Conservation (phyloP, 1,140 invertebrate species). For the Cotesia vestalis region DNA sequence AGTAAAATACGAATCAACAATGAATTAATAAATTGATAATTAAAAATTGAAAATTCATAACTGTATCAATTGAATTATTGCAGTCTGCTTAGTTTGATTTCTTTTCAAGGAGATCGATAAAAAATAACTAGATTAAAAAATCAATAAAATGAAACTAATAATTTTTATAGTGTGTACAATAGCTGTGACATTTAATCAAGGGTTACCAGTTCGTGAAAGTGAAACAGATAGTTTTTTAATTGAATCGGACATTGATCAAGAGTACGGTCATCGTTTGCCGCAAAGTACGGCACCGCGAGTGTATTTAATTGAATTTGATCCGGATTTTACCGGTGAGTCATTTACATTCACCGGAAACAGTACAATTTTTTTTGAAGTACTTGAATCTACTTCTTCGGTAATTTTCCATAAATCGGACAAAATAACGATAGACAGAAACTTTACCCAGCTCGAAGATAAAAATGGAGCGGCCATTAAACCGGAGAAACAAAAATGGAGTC, state of each 20-base stretch:
- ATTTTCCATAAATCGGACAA: constrained; percentile 30
- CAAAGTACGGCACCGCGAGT: constrained; percentile 31
- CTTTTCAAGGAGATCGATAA: no score
- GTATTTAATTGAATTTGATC: constrained; percentile 37
- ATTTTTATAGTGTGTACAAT: neutral
- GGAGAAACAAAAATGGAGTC: constrained; percentile 18
- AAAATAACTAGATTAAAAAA: no score
- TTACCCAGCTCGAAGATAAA: constrained; percentile 22
- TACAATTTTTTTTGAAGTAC: constrained; percentile 29
- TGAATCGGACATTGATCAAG: neutral
- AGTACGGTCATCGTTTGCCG: constrained; percentile 31
- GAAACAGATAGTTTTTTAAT: neutral
- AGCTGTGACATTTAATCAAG: neutral
- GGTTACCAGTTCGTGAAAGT: no score
- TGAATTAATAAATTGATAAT: no score
- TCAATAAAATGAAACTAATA: neutral
- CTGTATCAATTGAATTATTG: no score
- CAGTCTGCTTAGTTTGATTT: no score
- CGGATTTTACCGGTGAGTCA: constrained; percentile 28
- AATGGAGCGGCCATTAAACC: constrained; percentile 20
- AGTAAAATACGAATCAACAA: no score
- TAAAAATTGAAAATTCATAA: no score
- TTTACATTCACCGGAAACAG: constrained; percentile 41
- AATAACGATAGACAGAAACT: constrained; percentile 29
- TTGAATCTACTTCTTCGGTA: constrained; percentile 27